These are phyloP conservation scores for Hirtodrosophila duncani DNA, from an alignment of 2,888 invertebrate species.

Conservation along the genomic window DNA sequence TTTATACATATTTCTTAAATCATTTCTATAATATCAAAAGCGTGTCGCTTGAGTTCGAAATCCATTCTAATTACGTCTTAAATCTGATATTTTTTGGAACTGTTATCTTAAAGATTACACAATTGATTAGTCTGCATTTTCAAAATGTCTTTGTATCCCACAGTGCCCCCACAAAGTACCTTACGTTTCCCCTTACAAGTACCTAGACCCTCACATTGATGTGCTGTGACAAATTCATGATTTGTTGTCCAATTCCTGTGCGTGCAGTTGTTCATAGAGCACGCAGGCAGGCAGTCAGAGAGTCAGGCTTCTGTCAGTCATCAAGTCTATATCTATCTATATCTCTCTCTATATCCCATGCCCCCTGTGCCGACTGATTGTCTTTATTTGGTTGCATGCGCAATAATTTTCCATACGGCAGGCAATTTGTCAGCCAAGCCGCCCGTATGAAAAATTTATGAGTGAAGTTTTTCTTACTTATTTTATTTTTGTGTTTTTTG, in stretches of 20 bases:
- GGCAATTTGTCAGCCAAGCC: conserved; percentile 65
- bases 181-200: conserved; percentile 17
- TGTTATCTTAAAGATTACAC: no score
- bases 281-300: no score
- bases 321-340: background rate
- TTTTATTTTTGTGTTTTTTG: conserved; percentile 27
- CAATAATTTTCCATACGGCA: conserved; percentile 63
- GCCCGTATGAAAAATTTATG: conserved; percentile 60
- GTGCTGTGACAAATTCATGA: conserved; percentile 53
- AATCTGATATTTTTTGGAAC: no score
- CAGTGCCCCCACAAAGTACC: background rate
- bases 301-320: background rate
- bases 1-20: no score
- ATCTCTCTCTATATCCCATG: background rate
- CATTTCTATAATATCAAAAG: no score
- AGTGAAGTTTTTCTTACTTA: conserved; percentile 2
- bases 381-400: conserved; percentile 34
- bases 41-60: no score
- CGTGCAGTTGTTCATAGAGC: conserved; percentile 25
- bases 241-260: conserved; percentile 59
- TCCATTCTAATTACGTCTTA: no score
- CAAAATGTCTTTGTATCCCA: no score
- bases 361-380: no score
- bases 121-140: no score
- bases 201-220: conserved; percentile 15